phyloP scores from a whole-genome alignment of 2,113 vertebrate species.

The Lycaon pictus region DNA sequence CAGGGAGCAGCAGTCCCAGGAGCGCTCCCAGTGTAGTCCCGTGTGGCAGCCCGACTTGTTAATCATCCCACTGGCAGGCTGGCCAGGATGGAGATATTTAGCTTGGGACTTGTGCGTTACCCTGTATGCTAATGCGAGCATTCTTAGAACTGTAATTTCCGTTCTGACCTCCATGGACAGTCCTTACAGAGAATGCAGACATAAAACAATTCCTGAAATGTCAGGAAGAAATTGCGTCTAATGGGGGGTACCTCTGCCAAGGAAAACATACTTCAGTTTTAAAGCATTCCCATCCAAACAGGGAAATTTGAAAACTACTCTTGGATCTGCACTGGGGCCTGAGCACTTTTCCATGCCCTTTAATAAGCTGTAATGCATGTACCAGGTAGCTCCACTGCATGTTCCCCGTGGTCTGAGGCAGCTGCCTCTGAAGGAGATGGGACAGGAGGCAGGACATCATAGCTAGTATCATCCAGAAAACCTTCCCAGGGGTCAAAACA shows the following conservation, averaged over 20 bases:
- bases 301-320: conserved; percentile 79
- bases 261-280: conserved; percentile 86
- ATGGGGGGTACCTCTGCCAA: conserved; percentile 84
- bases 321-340: conserved; percentile 78
- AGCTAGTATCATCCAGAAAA: conserved; percentile 27
- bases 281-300: conserved; percentile 87
- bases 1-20: conserved; percentile 65
- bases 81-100: conserved; percentile 74
- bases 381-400: conserved; percentile 32
- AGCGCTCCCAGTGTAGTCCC: conserved; percentile 74
- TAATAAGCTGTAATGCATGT: conserved; percentile 75
- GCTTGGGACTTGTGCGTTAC: conserved; percentile 78
- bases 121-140: conserved; percentile 82
- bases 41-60: conserved; percentile 82
- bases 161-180: conserved; percentile 85
- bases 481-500: neutral
- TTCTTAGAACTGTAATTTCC: conserved; percentile 89
- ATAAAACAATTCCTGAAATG: conserved; percentile 88
- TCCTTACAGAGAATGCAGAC: conserved; percentile 81
- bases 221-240: conserved; percentile 87
- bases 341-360: conserved; percentile 82
- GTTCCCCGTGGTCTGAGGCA: neutral
- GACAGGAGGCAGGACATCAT: neutral
- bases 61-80: conserved; percentile 83
- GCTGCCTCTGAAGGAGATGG: neutral